Evolutionary conservation across 2,888 invertebrate genomes (phyloP).

Genomic region (Andrena camellia): DNA sequence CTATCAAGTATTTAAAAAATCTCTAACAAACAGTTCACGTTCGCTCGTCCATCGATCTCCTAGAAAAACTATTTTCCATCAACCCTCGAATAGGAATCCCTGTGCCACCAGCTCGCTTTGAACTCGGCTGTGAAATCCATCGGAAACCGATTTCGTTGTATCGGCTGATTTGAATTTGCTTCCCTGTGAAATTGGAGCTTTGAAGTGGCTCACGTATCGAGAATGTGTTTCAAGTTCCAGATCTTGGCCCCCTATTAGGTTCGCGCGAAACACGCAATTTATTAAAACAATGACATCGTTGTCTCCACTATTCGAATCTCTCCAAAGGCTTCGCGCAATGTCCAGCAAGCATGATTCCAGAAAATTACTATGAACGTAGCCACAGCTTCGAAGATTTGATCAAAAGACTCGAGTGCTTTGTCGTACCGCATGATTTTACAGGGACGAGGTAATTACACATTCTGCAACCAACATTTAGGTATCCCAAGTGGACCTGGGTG

Average conservation of each 20-base stretch:
- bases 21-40: not conserved
- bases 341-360: too few species aligned
- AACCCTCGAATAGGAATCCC: not conserved
- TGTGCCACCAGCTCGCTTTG: not conserved
- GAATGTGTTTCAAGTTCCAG: not conserved
- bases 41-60: constrained; percentile 1
- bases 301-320: not conserved
- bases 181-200: constrained; percentile 25
- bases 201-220: constrained; percentile 14
- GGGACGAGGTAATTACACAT: too few species aligned
- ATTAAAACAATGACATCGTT: not conserved
- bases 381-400: too few species aligned
- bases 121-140: not conserved
- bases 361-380: too few species aligned
- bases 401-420: too few species aligned
- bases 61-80: not conserved
- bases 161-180: constrained; percentile 34
- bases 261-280: not conserved
- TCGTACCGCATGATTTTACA: too few species aligned
- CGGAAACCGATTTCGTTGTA: constrained; percentile 26
- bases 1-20: not conserved
- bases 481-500: not conserved
- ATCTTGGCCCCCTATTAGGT: not conserved
- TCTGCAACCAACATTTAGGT: too few species aligned
- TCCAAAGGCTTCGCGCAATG: not conserved